Base-by-base conservation (phyloP, 2,113 vertebrate species). In the Perca flavescens region DNA sequence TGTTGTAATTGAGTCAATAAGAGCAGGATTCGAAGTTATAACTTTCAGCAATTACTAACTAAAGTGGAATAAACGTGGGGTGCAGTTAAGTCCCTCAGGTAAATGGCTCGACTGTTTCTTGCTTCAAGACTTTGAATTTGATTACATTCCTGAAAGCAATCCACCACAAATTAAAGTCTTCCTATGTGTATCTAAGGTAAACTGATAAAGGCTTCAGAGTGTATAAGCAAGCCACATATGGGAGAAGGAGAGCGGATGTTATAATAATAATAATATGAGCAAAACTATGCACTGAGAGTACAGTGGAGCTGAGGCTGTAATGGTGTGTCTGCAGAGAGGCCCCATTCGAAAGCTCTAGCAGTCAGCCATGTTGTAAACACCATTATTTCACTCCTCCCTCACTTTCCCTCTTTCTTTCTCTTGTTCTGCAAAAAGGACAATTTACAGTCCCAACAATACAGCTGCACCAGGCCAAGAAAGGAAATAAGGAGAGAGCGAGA, bases 281-380 rank as follows among this genome's bases (percentile, higher is more conserved):
- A 88, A 75, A 88, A 87, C 82, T 83, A 69, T 77, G 90, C 67
- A 77, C 70, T 14, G 67, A 79, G 75, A 87, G 70, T 74, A 87
- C 71, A 82, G 75, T 84, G 71, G 25, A 78, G 77, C 75, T 67
- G n/a, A 49, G 64, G 79, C 65, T 76, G 80, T 75, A 75, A 88
- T 92, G 90, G 88, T 94, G 89, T 77, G 89, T 94, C 92, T 92
- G 82, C 81, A 61, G 84, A 88, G 82, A 79, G 91, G 90, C 88
- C 88, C 86, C 77, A 61, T 86, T 85, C 47, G 40, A 71, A 71
- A 82, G 71, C 77, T 76, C 74, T 84, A 87, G 73, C 86, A 91
- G 91, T 89, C 93, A 90, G 91, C 91, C 80, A 81, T 89, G 85
- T 86, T 92, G 88, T 94, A 94, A 92, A 94, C 90, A 93, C 88